These are phyloP conservation scores for Lottia gigantea DNA, from an alignment of 2,888 invertebrate species.

Conservation along the genomic window DNA sequence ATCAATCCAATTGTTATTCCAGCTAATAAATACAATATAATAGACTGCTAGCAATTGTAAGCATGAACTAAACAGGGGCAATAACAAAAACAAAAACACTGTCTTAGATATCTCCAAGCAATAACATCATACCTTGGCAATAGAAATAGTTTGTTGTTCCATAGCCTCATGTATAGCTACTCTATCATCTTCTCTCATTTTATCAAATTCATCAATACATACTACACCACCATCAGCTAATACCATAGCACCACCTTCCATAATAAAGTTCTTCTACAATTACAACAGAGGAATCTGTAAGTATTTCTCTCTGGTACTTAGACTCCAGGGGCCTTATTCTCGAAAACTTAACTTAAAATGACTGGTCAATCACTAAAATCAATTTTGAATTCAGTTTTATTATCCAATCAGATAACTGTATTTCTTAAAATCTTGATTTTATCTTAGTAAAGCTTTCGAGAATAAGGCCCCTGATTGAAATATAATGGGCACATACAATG, in stretches of 20 bases:
- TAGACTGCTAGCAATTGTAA: too few relatives aligned
- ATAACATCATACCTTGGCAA: conserved; percentile 83
- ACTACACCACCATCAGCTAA: conserved; percentile 98
- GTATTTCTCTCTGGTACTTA: too few relatives aligned
- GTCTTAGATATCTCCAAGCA: neutral
- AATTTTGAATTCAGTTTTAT: too few relatives aligned
- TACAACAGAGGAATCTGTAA: too few relatives aligned
- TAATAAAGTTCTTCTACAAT: conserved; percentile 87
- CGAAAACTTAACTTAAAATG: too few relatives aligned
- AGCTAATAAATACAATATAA: neutral
- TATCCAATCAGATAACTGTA: too few relatives aligned
- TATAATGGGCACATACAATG: neutral
- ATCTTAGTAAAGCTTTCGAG: too few relatives aligned
- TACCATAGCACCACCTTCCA: conserved; percentile 99
- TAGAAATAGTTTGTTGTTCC: conserved; percentile 99
- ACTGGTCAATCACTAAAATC: too few relatives aligned
- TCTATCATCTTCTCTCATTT: conserved; percentile 98
- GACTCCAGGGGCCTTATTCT: too few relatives aligned
- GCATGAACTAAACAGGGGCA: too few relatives aligned
- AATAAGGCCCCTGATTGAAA: too few relatives aligned
- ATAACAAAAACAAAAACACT: neutral
- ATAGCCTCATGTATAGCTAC: conserved; percentile 99
- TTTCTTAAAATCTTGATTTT: too few relatives aligned
- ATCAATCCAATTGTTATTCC: neutral
- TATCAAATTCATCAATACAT: conserved; percentile 99